Evolutionary conservation across 2,113 vertebrate genomes (phyloP).

Genomic region (Dissostichus mawsoni): DNA sequence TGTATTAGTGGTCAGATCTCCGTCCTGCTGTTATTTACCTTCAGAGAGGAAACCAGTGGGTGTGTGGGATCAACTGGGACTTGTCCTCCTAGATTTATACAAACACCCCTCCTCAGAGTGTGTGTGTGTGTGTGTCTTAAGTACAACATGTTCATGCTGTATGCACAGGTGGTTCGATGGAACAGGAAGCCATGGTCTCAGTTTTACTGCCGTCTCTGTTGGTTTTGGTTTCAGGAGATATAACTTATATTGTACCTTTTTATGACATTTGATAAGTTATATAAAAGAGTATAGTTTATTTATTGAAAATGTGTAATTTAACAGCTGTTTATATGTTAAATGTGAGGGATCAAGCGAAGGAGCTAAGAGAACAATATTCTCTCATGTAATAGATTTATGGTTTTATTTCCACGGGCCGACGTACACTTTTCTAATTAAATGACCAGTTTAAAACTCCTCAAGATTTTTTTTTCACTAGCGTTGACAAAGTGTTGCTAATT

Average conservation of each 20-base stretch:
- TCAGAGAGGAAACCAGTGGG: constrained; percentile 73
- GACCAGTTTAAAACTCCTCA: constrained; percentile 49
- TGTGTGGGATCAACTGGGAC: constrained; percentile 64
- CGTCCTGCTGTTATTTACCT: constrained; percentile 75
- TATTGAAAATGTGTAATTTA: constrained; percentile 35
- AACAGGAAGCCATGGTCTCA: constrained; percentile 42
- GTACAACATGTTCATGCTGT: constrained; percentile 53
- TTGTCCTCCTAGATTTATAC: constrained; percentile 61
- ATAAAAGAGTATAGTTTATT: constrained; percentile 3
- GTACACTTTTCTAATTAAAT: constrained; percentile 27
- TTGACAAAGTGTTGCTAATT: constrained; percentile 13
- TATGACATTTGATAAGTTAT: constrained; percentile 17
- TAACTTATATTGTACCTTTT: too few relatives aligned
- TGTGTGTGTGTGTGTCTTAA: constrained; percentile 10
- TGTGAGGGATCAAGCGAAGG: constrained; percentile 37
- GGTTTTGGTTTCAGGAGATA: constrained; percentile 18
- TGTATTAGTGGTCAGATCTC: constrained; percentile 51
- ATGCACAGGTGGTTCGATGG: constrained; percentile 64
- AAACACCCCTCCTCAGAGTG: constrained; percentile 62
- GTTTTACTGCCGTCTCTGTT: constrained; percentile 21
- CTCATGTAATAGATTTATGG: constrained; percentile 37
- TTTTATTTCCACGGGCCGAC: constrained; percentile 31
- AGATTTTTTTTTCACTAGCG: constrained; percentile 43
- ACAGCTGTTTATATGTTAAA: constrained; percentile 5
- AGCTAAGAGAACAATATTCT: constrained; percentile 53